These are phyloP conservation scores for Forpus xanthops DNA, from an alignment of 2,797 vertebrate genomes.

Conservation along the genomic window DNA sequence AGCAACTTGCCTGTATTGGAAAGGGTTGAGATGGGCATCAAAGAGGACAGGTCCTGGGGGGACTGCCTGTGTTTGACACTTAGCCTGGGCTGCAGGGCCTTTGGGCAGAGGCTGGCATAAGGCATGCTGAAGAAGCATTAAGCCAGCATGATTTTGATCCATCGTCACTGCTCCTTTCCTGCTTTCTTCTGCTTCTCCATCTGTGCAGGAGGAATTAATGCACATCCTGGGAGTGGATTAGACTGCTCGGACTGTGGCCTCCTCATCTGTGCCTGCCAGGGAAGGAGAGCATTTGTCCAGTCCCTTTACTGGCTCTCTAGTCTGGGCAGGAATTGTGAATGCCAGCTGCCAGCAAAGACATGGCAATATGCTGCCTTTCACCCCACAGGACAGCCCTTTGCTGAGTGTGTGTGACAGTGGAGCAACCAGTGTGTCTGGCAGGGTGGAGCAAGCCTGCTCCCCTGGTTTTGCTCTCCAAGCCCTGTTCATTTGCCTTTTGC, in stretches of 20 bases:
- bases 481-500: not conserved
- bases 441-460: constrained; percentile 3
- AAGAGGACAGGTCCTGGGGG: not conserved
- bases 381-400: not conserved
- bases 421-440: not conserved
- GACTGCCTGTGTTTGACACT: not conserved
- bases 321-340: not conserved
- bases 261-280: not conserved
- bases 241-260: not conserved
- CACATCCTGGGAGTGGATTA: constrained; percentile 13
- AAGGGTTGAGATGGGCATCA: not conserved
- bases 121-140: not conserved
- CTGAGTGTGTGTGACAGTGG: not conserved
- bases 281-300: not conserved
- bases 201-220: constrained; percentile 4
- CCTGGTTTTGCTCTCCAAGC: not conserved
- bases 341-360: not conserved
- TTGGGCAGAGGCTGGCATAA: not conserved
- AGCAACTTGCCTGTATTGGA: not conserved
- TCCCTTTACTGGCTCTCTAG: not conserved
- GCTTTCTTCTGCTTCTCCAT: constrained; percentile 19
- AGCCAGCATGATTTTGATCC: not conserved
- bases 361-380: not conserved
- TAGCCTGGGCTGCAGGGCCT: not conserved
- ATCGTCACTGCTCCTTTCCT: not conserved